These are phyloP conservation scores for Eupithecia insigniata DNA, from an alignment of 2,888 invertebrate species.

Conservation along the genomic window DNA sequence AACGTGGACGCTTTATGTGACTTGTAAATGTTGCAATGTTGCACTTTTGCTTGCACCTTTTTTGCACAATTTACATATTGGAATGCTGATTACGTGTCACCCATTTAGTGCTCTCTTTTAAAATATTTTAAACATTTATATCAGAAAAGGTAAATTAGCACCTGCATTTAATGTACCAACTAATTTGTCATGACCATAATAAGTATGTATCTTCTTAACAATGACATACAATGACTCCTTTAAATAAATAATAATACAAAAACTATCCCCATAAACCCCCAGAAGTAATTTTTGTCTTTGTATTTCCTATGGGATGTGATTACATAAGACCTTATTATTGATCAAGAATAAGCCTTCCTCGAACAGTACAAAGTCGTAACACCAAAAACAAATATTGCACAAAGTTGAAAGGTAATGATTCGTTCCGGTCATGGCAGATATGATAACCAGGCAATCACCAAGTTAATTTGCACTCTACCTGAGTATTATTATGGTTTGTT, in stretches of 20 bases:
- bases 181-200: background rate
- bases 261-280: no score
- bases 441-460: slow-evolving; percentile 10
- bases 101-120: slow-evolving; percentile 3
- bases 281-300: background rate
- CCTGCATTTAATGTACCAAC: background rate
- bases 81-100: slow-evolving; percentile 20
- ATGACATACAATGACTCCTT: no score
- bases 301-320: background rate
- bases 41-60: slow-evolving; percentile 19
- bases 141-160: background rate
- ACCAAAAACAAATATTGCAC: slow-evolving; percentile 17
- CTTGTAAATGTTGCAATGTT: slow-evolving; percentile 20
- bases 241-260: no score
- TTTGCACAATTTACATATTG: slow-evolving; percentile 23
- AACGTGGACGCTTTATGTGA: slow-evolving; percentile 26
- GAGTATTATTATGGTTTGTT: background rate
- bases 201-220: no score
- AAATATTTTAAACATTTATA: background rate
- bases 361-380: background rate
- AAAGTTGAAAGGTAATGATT: slow-evolving; percentile 27
- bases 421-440: slow-evolving; percentile 26
- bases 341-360: background rate
- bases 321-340: background rate
- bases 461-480: slow-evolving; percentile 13